Percentiles rank a stretch among this genome's conserved stretches.
Evolutionary conservation across 1,140 invertebrate genomes (phyloP).

Genomic region (Diploscapter pachys): DNA sequence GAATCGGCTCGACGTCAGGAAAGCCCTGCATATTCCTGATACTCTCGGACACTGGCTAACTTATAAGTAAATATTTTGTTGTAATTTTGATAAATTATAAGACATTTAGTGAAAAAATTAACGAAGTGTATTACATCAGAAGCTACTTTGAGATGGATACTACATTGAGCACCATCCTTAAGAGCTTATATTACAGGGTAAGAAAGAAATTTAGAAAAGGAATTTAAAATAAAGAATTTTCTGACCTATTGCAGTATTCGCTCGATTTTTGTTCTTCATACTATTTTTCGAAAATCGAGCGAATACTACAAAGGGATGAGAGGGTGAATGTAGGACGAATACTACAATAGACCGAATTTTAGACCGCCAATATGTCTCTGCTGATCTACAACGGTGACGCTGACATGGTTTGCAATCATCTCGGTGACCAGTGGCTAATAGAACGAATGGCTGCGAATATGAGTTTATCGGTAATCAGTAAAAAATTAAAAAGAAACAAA

Average conservation of each 20-base stretch:
- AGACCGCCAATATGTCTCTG: constrained; percentile 36
- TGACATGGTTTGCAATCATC: constrained; percentile 65
- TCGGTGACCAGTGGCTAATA: constrained; percentile 65
- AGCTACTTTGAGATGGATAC: constrained; percentile 25
- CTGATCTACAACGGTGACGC: constrained; percentile 66
- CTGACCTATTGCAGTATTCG: too few relatives aligned
- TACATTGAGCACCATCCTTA: constrained; percentile 1
- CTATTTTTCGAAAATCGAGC: too few relatives aligned
- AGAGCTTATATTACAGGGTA: constrained; percentile 18
- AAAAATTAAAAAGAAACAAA: background rate
- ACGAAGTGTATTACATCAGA: constrained; percentile 25
- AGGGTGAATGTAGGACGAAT: background rate
- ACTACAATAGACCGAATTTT: background rate
- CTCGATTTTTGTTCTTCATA: too few relatives aligned
- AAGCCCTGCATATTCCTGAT: constrained; percentile 33
- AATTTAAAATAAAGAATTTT: too few relatives aligned
- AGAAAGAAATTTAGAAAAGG: background rate
- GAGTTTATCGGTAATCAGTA: constrained; percentile 5
- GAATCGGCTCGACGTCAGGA: constrained; percentile 32
- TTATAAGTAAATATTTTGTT: constrained; percentile 24
- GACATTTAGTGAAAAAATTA: constrained; percentile 24
- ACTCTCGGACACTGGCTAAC: constrained; percentile 25
- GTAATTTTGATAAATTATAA: background rate
- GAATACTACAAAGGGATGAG: too few relatives aligned
- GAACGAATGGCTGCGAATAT: constrained; percentile 42